Conservation (phyloP, 2,113 vertebrate genomes). For the Ahaetulla prasina region DNA sequence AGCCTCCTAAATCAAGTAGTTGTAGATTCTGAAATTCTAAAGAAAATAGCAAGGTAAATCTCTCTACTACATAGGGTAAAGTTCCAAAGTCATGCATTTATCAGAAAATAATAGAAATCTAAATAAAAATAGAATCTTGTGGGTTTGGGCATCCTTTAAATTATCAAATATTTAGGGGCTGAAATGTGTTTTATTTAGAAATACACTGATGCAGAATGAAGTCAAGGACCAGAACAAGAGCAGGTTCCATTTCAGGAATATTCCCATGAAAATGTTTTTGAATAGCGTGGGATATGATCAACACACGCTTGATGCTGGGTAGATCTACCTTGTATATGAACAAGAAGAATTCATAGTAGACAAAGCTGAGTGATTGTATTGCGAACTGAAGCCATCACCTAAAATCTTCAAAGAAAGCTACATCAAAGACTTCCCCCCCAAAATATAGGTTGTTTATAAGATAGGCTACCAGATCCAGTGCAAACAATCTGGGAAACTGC, state of each 20-base stretch:
- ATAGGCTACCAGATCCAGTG: neutral
- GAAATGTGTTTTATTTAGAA: neutral
- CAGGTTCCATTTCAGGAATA: neutral
- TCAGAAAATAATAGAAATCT: neutral
- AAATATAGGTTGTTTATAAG: neutral
- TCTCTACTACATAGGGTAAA: neutral
- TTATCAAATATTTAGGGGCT: neutral
- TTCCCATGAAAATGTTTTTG: neutral
- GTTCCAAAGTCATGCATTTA: no score
- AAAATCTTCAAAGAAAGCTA: neutral
- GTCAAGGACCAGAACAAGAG: neutral
- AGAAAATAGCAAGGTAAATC: neutral
- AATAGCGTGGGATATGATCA: neutral
- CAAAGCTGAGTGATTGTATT: neutral
- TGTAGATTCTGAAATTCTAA: neutral
- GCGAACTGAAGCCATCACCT: neutral
- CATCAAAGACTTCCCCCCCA: neutral
- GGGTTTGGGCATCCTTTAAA: neutral
- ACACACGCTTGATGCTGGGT: neutral
- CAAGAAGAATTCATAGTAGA: neutral
- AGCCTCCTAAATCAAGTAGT: neutral
- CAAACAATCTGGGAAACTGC: neutral
- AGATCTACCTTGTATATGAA: neutral
- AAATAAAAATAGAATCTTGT: neutral
- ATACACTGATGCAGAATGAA: neutral